These are phyloP conservation scores for Zalophus californianus DNA, from an alignment of 2,797 vertebrate species.

Conservation along the genomic window DNA sequence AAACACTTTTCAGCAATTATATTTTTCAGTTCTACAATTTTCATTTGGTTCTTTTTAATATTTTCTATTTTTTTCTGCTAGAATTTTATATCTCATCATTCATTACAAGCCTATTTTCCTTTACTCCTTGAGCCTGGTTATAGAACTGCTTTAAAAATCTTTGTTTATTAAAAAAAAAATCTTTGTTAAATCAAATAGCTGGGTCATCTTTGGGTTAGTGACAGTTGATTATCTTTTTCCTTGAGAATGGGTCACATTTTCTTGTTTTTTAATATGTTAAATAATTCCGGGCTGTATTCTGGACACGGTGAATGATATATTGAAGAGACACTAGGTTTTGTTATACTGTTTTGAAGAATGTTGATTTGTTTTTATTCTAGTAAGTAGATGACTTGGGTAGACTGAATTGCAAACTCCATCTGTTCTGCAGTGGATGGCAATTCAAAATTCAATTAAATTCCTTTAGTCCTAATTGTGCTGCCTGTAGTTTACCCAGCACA, in stretches of 20 bases:
- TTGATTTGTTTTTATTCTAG: background rate
- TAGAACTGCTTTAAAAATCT: background rate
- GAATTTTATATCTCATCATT: background rate
- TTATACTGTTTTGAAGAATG: background rate
- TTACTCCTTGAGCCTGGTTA: background rate
- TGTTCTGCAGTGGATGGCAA: background rate
- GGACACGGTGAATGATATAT: background rate
- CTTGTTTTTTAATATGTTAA: background rate
- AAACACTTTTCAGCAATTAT: background rate
- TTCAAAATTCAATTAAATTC: background rate
- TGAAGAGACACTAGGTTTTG: background rate
- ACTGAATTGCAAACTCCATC: background rate
- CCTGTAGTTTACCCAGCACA: background rate
- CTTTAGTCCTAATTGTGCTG: background rate
- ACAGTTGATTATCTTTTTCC: background rate
- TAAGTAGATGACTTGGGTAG: background rate
- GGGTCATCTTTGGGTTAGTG: background rate
- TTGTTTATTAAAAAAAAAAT: background rate
- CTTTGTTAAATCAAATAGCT: background rate
- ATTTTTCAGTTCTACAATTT: slow-evolving; percentile 23
- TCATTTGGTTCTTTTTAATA: background rate
- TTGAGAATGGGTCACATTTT: background rate
- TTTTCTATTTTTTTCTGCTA: background rate
- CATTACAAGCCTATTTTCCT: background rate
- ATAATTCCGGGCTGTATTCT: background rate